Base-by-base conservation (phyloP, 2,888 invertebrate species). In the Drosophila prostipennis region DNA sequence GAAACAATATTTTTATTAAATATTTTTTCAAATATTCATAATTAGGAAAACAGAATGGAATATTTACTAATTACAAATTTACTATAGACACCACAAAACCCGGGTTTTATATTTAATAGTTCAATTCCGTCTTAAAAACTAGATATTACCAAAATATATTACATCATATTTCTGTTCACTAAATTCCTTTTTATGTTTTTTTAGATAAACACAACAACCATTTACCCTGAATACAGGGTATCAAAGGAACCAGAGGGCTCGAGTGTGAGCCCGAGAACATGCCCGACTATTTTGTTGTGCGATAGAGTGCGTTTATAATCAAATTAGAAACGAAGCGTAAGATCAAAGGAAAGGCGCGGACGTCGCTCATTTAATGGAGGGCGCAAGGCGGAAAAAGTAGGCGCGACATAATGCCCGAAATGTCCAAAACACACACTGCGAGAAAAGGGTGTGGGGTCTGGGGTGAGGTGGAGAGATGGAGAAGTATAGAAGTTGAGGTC, bases 271-370 rank as follows among this genome's bases (percentile, higher is more conserved):
- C 7, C 11, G 5, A 29, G 14, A 54, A 19, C 23, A 6, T 34
- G 10, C 2, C 59, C 23, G 37, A 56, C 54, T 67, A 70, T 34
- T 61, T 48, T 40, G 48, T 19, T 64, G 11, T 57, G 57, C 67
- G 75, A 75, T 69, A 52, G 87, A 74, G 74, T 86, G 87, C 80
- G 89, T 83, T 86, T 88, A 84, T 89, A 88, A 88, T 88, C 90
- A 89, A 88, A 88, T 88, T 88, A 89, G 80, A 89, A 79, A 53
- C 75, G 85, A 87, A 87, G 89, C 85, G 77, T 86, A 72, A 86
- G 85, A 82, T 87, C 87, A 82, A 87, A 82, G 82, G 45, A 42
- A 36, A 73, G 55, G 54, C 49, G 57, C 26, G 48, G 49, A 46
- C 43, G 73, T 32, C 72, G 73, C 64, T 61, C 72, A 72, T 67